Conservation (phyloP, 2,113 vertebrate species). For the Pitta sordida region DNA sequence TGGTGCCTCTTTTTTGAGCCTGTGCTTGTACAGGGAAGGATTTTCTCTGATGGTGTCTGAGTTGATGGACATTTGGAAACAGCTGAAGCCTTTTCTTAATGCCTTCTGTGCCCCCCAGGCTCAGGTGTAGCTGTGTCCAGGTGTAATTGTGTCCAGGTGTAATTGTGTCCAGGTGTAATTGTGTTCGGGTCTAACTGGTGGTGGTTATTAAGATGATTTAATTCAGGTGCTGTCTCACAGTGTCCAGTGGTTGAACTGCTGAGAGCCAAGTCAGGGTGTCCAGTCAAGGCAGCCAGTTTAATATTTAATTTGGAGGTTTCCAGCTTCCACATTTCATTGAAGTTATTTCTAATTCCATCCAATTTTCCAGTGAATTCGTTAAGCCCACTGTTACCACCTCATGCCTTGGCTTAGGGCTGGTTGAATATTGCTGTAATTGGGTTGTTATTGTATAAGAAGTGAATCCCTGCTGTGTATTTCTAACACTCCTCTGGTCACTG, state of each 20-base stretch:
- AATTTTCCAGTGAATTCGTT: neutral
- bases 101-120: neutral
- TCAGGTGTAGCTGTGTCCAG: neutral
- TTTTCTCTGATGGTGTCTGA: neutral
- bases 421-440: too few species aligned
- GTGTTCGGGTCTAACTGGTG: too few species aligned
- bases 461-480: neutral
- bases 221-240: neutral
- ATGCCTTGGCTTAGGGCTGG: neutral
- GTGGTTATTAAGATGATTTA: neutral
- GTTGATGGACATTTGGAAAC: neutral
- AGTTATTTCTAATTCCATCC: neutral
- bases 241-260: neutral
- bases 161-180: too few species aligned
- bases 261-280: neutral
- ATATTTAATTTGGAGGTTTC: neutral
- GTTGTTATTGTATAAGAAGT: too few species aligned
- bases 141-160: neutral
- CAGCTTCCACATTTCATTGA: neutral
- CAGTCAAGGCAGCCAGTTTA: neutral
- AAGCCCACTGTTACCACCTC: too few species aligned
- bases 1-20: neutral
- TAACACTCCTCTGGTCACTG: neutral
- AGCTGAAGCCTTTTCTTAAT: neutral
- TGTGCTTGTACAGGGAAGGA: accelerated